phyloP scores from a whole-genome alignment of 2,797 vertebrate species.

The Tokudaia tokunoshimensis region DNA sequence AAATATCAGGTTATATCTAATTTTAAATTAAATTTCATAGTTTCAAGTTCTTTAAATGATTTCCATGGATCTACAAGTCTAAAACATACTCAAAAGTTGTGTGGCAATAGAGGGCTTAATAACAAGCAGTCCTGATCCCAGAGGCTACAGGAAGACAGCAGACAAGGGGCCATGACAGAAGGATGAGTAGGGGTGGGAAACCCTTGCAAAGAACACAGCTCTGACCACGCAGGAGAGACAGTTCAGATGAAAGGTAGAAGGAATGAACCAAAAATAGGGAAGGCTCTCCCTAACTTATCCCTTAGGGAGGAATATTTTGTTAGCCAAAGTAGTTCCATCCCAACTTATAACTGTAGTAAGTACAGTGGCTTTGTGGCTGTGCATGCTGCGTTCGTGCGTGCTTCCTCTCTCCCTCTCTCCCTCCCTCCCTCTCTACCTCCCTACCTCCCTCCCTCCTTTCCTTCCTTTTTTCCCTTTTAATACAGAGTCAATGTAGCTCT shows the following conservation, averaged over 20 bases:
- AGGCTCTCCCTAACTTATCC: not conserved
- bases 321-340: not conserved
- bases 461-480: too few species aligned
- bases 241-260: not conserved
- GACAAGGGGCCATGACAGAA: not conserved
- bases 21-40: not conserved
- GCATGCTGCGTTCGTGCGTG: not conserved
- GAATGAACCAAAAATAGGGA: not conserved
- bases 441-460: too few species aligned
- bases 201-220: not conserved
- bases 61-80: not conserved
- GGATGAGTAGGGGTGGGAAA: not conserved
- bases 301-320: not conserved
- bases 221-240: not conserved
- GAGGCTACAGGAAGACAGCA: not conserved
- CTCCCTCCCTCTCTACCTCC: too few species aligned
- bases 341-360: not conserved
- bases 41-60: slow-evolving; percentile 14
- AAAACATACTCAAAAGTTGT: slow-evolving; percentile 3
- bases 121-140: not conserved
- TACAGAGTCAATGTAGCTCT: not conserved
- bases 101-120: not conserved
- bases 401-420: too few species aligned
- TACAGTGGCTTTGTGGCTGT: not conserved
- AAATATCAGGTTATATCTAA: not conserved